Base-by-base conservation (phyloP, 2,797 vertebrate genomes). In the Micropoecilia bifurca region DNA sequence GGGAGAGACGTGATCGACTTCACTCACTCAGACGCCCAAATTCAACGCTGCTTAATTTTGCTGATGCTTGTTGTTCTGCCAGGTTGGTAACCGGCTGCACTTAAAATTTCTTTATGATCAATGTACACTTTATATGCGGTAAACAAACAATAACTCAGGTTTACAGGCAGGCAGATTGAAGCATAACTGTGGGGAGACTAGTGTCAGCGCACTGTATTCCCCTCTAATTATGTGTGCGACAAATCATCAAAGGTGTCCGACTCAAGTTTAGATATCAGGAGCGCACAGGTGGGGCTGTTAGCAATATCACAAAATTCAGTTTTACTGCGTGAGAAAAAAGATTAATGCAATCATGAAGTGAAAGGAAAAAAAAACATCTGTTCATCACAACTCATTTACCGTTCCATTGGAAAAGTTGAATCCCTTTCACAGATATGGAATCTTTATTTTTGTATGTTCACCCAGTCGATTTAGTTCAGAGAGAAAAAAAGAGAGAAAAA, bases 61-160 rank as follows among this genome's bases (percentile, higher is more conserved):
- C 90, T 88, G 91, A 93, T 84, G 43, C 28, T 30, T 80, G 88
- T 87, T 46, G 12, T 89, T 91, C 68, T 72, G 68, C 18, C 48
- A 74, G 36, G 85, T 84, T 83, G 74, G n/a, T 72, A 78, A 68
- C 30, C 7, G 45, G 48, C 80, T 84, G 79, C 78, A 78, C 73
- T 83, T 68, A 74, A 74, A 28, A 82, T 85, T 68, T 14, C 57
- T 76, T 72, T 18, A 1, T 91, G 88, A 90, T 93, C 83, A 86
- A 89, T 90, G 89, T 73, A 61, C 81, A 76, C 79, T 84, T 85
- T 88, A 73, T 81, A 74, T n/a, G 73, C 72, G 73, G 86, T 87
- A 92, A 93, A 92, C 90, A 90, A 88, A 90, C 53, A 86, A 87
- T 91, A 89, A 90, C 82, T 93, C 90, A 89, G 57, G 16, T 89